Evolutionary conservation across 35 echinoderm and acorn worm genomes (phyloP).

Genomic region (Apostichopus parvimensis): DNA sequence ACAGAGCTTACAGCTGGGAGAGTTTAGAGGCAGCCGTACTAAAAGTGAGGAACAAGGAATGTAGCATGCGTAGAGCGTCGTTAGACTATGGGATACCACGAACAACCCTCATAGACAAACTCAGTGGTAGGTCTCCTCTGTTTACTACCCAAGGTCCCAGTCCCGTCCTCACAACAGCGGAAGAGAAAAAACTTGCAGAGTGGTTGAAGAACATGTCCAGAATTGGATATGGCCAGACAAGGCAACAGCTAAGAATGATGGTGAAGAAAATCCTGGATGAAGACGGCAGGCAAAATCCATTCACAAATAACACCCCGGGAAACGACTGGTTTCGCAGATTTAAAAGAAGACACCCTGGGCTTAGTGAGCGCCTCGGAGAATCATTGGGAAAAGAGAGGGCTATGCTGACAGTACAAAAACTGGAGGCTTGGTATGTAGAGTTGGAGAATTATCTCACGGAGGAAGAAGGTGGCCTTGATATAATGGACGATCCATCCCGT

Average conservation of each 20-base stretch:
- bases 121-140: background rate
- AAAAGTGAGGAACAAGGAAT: constrained; percentile 24
- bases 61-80: constrained; percentile 12
- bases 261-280: constrained; percentile 64
- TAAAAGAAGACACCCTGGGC: constrained; percentile 49
- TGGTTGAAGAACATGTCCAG: constrained; percentile 64
- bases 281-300: constrained; percentile 53
- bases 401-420: constrained; percentile 28
- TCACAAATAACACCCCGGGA: constrained; percentile 56
- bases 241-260: constrained; percentile 45
- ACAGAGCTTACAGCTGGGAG: constrained; percentile 36
- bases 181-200: constrained; percentile 43
- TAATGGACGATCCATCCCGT: constrained; percentile 28
- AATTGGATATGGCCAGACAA: constrained; percentile 53
- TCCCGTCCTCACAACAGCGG: constrained; percentile 21
- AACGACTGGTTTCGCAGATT: constrained; percentile 61
- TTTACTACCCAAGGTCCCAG: constrained; percentile 36
- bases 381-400: constrained; percentile 51
- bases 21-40: constrained; percentile 1
- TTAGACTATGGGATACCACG: constrained; percentile 21
- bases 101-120: constrained; percentile 45
- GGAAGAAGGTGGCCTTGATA: constrained; percentile 12
- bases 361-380: constrained; percentile 52
- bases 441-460: constrained; percentile 43
- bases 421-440: constrained; percentile 41